Conservation (phyloP, 2,797 vertebrate genomes). For the Cichlasoma orientale region DNA sequence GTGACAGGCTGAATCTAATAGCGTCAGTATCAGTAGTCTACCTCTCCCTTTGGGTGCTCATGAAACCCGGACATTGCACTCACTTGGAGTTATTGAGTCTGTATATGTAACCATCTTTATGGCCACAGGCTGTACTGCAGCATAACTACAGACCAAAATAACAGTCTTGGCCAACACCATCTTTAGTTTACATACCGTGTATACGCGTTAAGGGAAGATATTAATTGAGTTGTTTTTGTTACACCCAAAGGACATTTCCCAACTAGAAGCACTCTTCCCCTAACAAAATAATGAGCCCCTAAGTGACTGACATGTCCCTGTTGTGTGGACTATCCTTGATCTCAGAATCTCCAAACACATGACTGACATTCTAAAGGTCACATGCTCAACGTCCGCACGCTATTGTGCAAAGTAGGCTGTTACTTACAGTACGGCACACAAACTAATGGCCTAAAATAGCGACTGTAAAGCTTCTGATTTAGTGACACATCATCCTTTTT, state of each 20-base stretch:
- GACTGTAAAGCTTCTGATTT: neutral
- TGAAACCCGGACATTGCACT: neutral
- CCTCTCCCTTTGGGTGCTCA: neutral
- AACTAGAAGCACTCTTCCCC: neutral
- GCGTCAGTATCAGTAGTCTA: neutral
- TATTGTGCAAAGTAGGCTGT: neutral
- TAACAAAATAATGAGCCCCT: slow-evolving; percentile 31
- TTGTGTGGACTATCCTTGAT: neutral
- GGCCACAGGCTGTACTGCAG: neutral
- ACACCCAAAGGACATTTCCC: neutral
- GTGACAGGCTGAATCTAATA: neutral
- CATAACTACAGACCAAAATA: neutral
- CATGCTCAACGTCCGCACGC: neutral
- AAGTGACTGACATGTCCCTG: slow-evolving; percentile 6
- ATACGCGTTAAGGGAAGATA: slow-evolving; percentile 1
- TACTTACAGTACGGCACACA: neutral
- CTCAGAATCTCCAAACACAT: neutral
- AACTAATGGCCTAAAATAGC: neutral
- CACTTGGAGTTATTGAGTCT: neutral
- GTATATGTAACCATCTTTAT: neutral
- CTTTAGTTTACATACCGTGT: neutral
- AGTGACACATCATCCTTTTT: neutral
- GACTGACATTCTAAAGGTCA: neutral
- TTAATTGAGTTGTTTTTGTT: slow-evolving; percentile 14
- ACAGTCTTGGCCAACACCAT: neutral